Conservation (phyloP, 2,888 invertebrate genomes). For the Tetragonula carbonaria region DNA sequence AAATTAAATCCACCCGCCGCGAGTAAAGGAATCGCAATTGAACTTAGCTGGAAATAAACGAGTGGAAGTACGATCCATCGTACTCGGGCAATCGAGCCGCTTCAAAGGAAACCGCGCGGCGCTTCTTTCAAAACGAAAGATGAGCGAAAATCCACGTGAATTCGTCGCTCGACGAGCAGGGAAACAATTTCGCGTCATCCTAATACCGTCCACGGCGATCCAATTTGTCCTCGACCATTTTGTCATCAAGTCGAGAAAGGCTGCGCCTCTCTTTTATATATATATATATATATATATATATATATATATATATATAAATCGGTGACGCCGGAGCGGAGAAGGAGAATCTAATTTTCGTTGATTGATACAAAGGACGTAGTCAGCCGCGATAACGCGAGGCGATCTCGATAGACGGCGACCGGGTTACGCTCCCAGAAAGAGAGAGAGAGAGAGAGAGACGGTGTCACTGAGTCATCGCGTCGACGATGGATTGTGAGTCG, state of each 20-base stretch:
- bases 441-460: background rate
- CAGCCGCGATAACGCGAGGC: conserved; percentile 59
- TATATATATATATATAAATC: too few species aligned
- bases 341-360: conserved; percentile 66
- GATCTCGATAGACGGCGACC: conserved; percentile 12
- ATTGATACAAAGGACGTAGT: conserved; percentile 59
- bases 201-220: conserved; percentile 10
- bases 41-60: too few species aligned
- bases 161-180: conserved; percentile 8
- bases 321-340: conserved; percentile 20
- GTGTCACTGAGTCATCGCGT: conserved; percentile 52
- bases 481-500: conserved; percentile 10
- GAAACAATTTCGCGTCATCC: conserved; percentile 40
- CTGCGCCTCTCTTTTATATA: conserved; percentile 29
- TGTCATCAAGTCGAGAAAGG: conserved; percentile 46
- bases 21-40: too few species aligned
- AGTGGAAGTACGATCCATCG: too few species aligned
- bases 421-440: background rate
- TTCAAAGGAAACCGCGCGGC: too few species aligned
- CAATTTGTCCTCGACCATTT: conserved; percentile 52
- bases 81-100: too few species aligned
- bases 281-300: too few species aligned
- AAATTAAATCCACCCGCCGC: too few species aligned
- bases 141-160: background rate
- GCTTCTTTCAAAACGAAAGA: too few species aligned